Evolutionary conservation across 2,797 vertebrate species (phyloP).

Genomic region (Sphaeramia orbicularis): DNA sequence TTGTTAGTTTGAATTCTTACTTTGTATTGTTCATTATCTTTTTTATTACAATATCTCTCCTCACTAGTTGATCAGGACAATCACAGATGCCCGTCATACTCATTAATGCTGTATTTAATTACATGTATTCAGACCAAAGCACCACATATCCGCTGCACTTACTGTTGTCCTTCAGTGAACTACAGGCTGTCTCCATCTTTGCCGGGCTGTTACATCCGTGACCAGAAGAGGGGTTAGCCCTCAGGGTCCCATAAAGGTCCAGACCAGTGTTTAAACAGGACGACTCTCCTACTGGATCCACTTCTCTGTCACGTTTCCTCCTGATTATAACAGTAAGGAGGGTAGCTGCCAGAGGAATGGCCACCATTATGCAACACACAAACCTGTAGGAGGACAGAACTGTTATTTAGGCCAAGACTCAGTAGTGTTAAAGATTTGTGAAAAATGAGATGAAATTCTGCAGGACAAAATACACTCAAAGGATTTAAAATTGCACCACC

Average conservation of each 20-base stretch:
- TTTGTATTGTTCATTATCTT: no score
- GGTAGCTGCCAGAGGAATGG: slow-evolving; percentile 78
- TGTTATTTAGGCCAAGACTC: background rate
- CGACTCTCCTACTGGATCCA: slow-evolving; percentile 52
- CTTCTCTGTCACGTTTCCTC: slow-evolving; percentile 60
- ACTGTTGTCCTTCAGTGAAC: slow-evolving; percentile 45
- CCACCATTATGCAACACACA: slow-evolving; percentile 79
- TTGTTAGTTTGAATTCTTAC: no score
- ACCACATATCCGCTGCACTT: slow-evolving; percentile 1
- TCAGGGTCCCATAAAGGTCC: slow-evolving; percentile 76
- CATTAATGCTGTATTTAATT: no score
- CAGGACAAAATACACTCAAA: no score
- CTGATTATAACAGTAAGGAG: slow-evolving; percentile 61
- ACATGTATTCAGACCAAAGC: background rate
- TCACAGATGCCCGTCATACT: no score
- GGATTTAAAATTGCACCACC: no score
- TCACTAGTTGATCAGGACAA: background rate
- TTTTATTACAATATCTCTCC: no score
- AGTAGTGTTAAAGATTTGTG: background rate
- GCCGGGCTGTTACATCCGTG: slow-evolving; percentile 17
- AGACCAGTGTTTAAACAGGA: slow-evolving; percentile 49
- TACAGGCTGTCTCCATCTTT: background rate
- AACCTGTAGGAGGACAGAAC: slow-evolving; percentile 69
- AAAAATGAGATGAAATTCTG: no score
- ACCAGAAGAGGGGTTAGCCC: slow-evolving; percentile 57